These are phyloP conservation scores for Papilio helenus DNA, from an alignment of 1,140 invertebrate genomes.

Conservation along the genomic window DNA sequence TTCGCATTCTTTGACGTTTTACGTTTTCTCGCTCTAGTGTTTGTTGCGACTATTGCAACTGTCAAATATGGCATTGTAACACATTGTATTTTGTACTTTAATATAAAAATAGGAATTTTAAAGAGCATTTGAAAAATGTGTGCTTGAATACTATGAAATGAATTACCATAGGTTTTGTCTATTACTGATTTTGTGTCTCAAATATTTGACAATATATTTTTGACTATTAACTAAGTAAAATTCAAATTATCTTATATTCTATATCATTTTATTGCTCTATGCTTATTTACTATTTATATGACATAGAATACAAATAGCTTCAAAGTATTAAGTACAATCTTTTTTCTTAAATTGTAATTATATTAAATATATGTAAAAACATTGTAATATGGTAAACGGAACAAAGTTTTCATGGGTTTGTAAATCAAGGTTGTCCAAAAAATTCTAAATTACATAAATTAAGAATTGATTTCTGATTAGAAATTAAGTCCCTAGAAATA, in stretches of 20 bases:
- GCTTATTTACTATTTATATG: too few relatives aligned
- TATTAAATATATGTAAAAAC: neutral
- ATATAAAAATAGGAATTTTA: neutral
- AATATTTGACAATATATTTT: neutral
- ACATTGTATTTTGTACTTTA: too few relatives aligned
- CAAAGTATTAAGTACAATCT: neutral
- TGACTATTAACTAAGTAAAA: too few relatives aligned
- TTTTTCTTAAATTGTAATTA: neutral
- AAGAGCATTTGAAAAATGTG: too few relatives aligned
- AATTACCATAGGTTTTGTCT: neutral
- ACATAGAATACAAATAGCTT: too few relatives aligned
- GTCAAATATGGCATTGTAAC: slow-evolving; percentile 33
- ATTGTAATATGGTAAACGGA: neutral
- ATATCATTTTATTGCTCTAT: too few relatives aligned
- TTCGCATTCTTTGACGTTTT: neutral
- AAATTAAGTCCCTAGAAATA: neutral
- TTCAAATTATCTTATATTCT: too few relatives aligned
- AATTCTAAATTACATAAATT: too few relatives aligned
- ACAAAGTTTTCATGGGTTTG: too few relatives aligned
- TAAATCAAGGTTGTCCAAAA: too few relatives aligned
- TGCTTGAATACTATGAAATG: neutral
- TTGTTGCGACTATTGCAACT: neutral
- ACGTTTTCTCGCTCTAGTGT: slow-evolving; percentile 25
- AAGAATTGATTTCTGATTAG: too few relatives aligned
- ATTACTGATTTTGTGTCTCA: neutral